Conservation (phyloP, 1,140 invertebrate genomes). For the Palaemon carinicauda region DNA sequence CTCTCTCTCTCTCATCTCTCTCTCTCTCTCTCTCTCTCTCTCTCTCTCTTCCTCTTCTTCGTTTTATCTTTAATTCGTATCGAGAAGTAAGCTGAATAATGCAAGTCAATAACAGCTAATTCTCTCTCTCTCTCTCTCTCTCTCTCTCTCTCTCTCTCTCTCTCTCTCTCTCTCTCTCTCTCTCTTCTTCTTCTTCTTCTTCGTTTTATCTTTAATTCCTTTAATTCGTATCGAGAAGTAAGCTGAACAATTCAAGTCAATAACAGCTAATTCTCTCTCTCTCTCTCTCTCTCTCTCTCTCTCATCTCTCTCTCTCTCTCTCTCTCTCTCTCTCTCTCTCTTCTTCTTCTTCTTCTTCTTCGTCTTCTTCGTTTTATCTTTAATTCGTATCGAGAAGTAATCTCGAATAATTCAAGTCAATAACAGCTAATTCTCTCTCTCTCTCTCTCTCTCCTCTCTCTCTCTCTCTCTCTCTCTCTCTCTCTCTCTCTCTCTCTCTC, state of each 20-base stretch:
- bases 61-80: too few species aligned
- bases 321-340: neutral
- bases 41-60: too few species aligned
- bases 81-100: too few species aligned
- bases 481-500: too few species aligned
- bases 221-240: neutral
- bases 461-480: neutral
- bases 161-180: neutral
- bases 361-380: neutral
- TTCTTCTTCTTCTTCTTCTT: neutral
- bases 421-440: neutral
- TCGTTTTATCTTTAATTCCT: neutral
- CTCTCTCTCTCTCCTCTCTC: neutral
- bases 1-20: neutral
- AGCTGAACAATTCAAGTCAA: neutral
- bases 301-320: neutral
- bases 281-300: neutral
- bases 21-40: neutral
- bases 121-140: too few species aligned
- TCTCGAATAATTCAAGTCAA: neutral
- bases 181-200: neutral
- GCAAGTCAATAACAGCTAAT: too few species aligned
- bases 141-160: too few species aligned
- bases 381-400: neutral
- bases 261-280: neutral